Evolutionary conservation across 2,888 invertebrate genomes (phyloP).

Genomic region (Plusia festucae): DNA sequence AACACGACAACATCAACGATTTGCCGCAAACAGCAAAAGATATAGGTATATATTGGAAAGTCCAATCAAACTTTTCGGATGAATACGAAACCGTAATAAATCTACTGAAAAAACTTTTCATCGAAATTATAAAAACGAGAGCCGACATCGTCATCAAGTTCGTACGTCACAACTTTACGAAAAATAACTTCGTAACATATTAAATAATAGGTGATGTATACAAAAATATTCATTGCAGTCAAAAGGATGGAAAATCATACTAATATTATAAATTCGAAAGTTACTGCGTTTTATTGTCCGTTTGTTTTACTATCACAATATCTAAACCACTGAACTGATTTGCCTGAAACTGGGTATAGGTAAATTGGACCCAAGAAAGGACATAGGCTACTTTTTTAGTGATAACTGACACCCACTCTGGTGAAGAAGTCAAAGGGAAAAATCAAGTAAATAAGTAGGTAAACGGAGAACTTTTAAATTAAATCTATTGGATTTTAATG

Average conservation of each 20-base stretch:
- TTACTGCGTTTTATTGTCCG: too few relatives aligned
- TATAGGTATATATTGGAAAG: slow-evolving; percentile 28
- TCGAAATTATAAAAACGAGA: slow-evolving; percentile 50
- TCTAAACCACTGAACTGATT: too few relatives aligned
- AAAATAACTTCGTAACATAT: slow-evolving; percentile 52
- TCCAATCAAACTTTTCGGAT: slow-evolving; percentile 39
- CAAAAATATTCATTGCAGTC: slow-evolving; percentile 72
- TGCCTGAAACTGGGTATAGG: too few relatives aligned
- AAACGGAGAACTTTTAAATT: too few relatives aligned
- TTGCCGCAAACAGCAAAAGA: slow-evolving; percentile 11
- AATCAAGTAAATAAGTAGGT: too few relatives aligned
- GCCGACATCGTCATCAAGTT: slow-evolving; percentile 42
- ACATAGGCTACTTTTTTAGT: too few relatives aligned
- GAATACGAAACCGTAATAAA: slow-evolving; percentile 43
- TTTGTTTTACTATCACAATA: too few relatives aligned
- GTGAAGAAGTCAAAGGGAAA: too few relatives aligned
- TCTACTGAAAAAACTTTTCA: slow-evolving; percentile 45
- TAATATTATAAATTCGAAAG: too few relatives aligned
- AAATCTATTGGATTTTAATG: too few relatives aligned
- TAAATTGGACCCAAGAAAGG: too few relatives aligned
- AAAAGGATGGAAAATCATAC: slow-evolving; percentile 75
- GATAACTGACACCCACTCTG: too few relatives aligned
- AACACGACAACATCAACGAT: slow-evolving; percentile 15
- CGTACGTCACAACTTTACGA: slow-evolving; percentile 38
- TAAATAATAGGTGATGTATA: slow-evolving; percentile 73